phyloP scores from a whole-genome alignment of 2,113 vertebrate species.

The Nymphicus hollandicus region DNA sequence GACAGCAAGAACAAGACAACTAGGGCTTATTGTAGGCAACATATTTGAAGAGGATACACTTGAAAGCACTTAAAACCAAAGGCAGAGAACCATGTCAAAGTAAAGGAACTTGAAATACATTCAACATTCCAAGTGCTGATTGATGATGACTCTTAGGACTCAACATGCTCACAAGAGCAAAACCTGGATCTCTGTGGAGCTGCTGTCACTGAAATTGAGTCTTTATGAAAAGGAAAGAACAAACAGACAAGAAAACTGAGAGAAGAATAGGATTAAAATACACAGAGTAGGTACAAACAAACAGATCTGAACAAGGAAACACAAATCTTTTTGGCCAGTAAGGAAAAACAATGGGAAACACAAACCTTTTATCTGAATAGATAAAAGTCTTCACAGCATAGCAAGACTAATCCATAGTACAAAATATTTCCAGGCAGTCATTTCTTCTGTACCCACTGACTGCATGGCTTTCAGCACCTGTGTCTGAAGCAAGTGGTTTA shows the following conservation, averaged over 20 bases:
- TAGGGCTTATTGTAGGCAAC: background rate
- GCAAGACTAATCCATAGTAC: background rate
- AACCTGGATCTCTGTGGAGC: background rate
- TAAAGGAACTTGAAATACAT: conserved; percentile 13
- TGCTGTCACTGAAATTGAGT: background rate
- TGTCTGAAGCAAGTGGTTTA: background rate
- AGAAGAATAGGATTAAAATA: background rate
- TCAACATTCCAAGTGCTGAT: background rate
- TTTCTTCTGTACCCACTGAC: background rate
- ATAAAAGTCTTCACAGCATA: background rate
- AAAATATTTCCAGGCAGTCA: background rate
- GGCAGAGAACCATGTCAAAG: conserved; percentile 1
- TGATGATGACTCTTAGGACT: conserved; percentile 11
- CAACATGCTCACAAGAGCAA: background rate
- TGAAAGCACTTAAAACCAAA: conserved; percentile 46
- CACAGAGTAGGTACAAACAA: background rate
- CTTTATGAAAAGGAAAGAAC: background rate
- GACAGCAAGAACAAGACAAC: background rate
- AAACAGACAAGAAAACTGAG: background rate
- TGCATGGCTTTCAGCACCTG: background rate
- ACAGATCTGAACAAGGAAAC: background rate
- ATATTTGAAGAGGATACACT: conserved; percentile 9
- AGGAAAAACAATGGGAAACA: background rate
- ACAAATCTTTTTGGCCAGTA: background rate
- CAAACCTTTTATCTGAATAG: background rate